These are phyloP conservation scores for Hemiprocne comata DNA, from an alignment of 2,113 vertebrate genomes.

Conservation along the genomic window DNA sequence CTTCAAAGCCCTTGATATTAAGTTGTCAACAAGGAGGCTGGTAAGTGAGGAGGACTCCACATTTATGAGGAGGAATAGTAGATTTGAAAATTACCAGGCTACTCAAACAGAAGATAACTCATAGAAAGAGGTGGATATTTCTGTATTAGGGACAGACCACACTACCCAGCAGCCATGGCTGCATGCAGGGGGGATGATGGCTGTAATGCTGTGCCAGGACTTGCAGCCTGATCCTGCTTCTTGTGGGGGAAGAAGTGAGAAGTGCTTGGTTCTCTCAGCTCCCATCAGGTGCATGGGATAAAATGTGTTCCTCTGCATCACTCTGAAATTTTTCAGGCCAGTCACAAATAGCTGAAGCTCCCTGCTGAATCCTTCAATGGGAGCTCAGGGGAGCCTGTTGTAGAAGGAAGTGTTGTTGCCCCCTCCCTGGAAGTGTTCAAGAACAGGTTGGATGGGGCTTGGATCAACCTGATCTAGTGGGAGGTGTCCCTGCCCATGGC, in stretches of 20 bases:
- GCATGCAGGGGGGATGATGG: neutral
- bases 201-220: neutral
- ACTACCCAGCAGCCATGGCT: neutral
- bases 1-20: neutral
- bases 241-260: neutral
- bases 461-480: too few relatives aligned
- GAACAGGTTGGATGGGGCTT: too few relatives aligned
- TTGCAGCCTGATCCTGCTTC: neutral
- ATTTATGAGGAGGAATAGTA: neutral
- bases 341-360: neutral
- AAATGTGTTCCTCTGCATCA: neutral
- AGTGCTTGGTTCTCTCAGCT: neutral
- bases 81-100: constrained; percentile 26
- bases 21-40: neutral
- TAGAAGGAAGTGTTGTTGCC: neutral
- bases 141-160: neutral
- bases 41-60: neutral
- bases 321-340: neutral
- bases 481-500: too few relatives aligned
- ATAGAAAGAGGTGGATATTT: neutral
- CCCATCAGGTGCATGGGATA: neutral
- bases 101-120: neutral
- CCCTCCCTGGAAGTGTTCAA: too few relatives aligned
- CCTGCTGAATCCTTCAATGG: neutral
- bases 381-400: neutral